phyloP scores from a whole-genome alignment of 2,888 invertebrate species.

The Idaea dimidiata region DNA sequence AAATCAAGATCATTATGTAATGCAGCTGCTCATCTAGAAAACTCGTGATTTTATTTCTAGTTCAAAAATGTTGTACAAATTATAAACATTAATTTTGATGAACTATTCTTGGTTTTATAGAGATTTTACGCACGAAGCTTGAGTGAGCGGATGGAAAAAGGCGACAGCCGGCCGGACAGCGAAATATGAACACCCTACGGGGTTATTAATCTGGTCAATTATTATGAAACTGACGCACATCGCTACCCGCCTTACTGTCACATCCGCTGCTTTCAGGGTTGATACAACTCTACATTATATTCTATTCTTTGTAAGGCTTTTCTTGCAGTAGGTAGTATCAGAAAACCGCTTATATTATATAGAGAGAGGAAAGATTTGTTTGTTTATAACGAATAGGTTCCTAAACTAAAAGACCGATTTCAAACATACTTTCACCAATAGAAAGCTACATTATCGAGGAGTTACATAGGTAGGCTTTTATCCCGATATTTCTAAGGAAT shows the following conservation, averaged over 20 bases:
- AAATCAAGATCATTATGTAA: background rate
- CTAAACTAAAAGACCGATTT: no score
- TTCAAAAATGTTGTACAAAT: background rate
- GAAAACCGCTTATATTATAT: no score
- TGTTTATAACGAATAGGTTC: no score
- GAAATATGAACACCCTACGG: conserved; percentile 70
- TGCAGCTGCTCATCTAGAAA: background rate
- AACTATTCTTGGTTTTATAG: background rate
- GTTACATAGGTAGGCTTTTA: no score
- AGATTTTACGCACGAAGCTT: conserved; percentile 2
- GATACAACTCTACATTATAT: conserved; percentile 12
- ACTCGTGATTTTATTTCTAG: background rate
- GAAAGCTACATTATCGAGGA: no score
- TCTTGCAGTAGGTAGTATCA: no score
- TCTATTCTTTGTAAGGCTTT: background rate
- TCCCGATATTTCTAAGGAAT: no score
- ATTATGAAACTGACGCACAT: conserved; percentile 72
- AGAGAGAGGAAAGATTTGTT: no score
- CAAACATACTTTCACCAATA: no score
- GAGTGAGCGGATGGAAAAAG: conserved; percentile 12
- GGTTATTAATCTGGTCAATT: conserved; percentile 76
- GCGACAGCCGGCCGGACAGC: conserved; percentile 53
- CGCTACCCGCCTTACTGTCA: conserved; percentile 61
- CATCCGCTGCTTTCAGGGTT: conserved; percentile 66
- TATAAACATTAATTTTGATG: background rate